Percentiles rank a stretch among this genome's conserved stretches.
Evolutionary conservation across 2,888 invertebrate species (phyloP).

Genomic region (Psylliodes chrysocephalus): DNA sequence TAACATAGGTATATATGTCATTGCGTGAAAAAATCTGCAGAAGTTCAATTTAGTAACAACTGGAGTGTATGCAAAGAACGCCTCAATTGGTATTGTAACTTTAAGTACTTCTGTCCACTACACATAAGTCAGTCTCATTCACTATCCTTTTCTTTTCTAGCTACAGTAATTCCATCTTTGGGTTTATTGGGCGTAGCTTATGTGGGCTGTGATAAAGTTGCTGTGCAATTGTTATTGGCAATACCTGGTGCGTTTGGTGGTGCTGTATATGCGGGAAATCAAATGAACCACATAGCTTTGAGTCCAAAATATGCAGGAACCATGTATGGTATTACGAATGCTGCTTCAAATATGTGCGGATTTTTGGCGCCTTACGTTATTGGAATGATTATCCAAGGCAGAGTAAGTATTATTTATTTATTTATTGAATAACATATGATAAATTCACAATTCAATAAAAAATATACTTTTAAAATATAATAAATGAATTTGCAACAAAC

Average conservation of each 20-base stretch:
- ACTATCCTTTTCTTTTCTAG: too few species aligned
- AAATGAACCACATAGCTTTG: constrained; percentile 86
- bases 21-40: too few species aligned
- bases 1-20: too few species aligned
- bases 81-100: too few species aligned
- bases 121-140: too few species aligned
- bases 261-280: constrained; percentile 82
- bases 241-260: constrained; percentile 80
- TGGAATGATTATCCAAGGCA: constrained; percentile 76
- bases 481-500: too few species aligned
- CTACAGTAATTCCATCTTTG: constrained; percentile 77
- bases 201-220: constrained; percentile 78
- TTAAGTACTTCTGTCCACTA: too few species aligned
- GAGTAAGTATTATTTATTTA: constrained; percentile 68
- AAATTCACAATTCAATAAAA: too few species aligned
- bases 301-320: constrained; percentile 86
- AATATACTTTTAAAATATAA: too few species aligned
- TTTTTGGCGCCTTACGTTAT: constrained; percentile 84
- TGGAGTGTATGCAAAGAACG: too few species aligned
- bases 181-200: constrained; percentile 83
- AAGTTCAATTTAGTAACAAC: too few species aligned
- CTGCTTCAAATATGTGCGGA: constrained; percentile 84
- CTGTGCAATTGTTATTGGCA: constrained; percentile 77
- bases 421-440: too few species aligned
- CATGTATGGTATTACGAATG: constrained; percentile 86